A percentile compares a stretch with the other conserved stretches of the same genome.
These are phyloP conservation scores for Nomada hirtipes DNA, from an alignment of 2,888 invertebrate genomes.

Conservation along the genomic window DNA sequence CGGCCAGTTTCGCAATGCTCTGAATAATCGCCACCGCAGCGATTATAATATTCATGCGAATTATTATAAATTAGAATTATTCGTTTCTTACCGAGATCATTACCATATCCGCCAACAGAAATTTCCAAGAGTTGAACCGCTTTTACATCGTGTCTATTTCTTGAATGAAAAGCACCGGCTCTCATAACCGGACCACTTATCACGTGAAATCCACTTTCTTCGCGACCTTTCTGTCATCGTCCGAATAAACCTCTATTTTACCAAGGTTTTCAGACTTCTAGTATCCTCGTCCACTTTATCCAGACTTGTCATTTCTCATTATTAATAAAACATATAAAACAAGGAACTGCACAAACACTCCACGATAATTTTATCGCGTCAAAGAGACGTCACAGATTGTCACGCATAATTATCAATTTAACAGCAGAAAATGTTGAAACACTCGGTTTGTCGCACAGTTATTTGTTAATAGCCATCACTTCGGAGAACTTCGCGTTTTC, in stretches of 20 bases:
- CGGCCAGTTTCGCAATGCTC: not conserved
- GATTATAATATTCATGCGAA: too few species aligned
- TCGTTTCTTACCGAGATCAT: constrained; percentile 47
- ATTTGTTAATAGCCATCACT: not conserved
- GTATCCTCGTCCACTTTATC: not conserved
- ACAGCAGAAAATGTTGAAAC: not conserved
- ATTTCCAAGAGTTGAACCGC: not conserved
- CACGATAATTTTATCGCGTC: not conserved
- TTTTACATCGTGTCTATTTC: not conserved
- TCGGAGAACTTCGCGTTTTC: not conserved
- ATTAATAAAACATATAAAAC: too few species aligned
- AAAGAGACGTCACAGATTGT: not conserved
- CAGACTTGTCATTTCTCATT: too few species aligned
- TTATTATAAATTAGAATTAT: not conserved
- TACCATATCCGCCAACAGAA: not conserved
- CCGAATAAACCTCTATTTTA: not conserved
- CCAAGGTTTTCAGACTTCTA: too few species aligned
- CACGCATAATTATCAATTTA: not conserved
- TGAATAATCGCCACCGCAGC: too few species aligned
- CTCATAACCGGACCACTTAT: constrained; percentile 26
- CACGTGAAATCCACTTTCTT: constrained; percentile 19
- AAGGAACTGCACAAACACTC: not conserved
- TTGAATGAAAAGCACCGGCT: not conserved
- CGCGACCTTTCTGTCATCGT: constrained; percentile 9
- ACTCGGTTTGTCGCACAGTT: not conserved